phyloP scores from a whole-genome alignment of 2,797 vertebrate genomes.

The Chiloscyllium punctatum region DNA sequence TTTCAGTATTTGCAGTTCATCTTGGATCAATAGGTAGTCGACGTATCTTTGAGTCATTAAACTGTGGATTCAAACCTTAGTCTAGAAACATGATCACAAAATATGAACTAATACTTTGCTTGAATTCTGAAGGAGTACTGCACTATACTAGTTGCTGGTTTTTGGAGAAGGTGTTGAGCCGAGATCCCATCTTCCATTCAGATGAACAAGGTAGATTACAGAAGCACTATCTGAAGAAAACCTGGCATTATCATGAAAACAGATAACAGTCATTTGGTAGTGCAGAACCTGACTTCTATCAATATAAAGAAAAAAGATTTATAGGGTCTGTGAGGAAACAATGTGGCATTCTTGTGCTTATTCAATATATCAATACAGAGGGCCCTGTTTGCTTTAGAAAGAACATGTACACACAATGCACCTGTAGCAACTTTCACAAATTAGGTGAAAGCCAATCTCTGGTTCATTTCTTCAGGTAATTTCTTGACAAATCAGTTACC shows the following conservation, averaged over 20 bases:
- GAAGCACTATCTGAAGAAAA: background rate
- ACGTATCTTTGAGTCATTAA: background rate
- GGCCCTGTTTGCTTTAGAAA: too few species aligned
- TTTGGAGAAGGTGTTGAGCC: background rate
- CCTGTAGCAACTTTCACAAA: too few species aligned
- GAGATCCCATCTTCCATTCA: background rate
- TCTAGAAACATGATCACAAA: background rate
- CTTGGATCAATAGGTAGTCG: background rate
- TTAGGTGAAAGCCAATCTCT: too few species aligned
- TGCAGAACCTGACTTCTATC: too few species aligned
- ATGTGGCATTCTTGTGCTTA: too few species aligned
- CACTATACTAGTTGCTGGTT: background rate
- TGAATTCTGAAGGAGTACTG: background rate
- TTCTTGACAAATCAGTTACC: too few species aligned
- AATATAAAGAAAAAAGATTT: too few species aligned
- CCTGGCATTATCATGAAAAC: background rate
- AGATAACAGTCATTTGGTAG: background rate
- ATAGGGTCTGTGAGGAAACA: too few species aligned
- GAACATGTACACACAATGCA: too few species aligned
- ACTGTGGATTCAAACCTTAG: background rate
- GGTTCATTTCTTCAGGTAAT: too few species aligned
- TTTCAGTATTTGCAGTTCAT: too few species aligned
- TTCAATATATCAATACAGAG: too few species aligned
- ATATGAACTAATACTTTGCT: background rate
- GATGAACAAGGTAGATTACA: background rate